These are phyloP conservation scores for Cephus nigrinus DNA, from an alignment of 2,888 invertebrate genomes.

Conservation along the genomic window DNA sequence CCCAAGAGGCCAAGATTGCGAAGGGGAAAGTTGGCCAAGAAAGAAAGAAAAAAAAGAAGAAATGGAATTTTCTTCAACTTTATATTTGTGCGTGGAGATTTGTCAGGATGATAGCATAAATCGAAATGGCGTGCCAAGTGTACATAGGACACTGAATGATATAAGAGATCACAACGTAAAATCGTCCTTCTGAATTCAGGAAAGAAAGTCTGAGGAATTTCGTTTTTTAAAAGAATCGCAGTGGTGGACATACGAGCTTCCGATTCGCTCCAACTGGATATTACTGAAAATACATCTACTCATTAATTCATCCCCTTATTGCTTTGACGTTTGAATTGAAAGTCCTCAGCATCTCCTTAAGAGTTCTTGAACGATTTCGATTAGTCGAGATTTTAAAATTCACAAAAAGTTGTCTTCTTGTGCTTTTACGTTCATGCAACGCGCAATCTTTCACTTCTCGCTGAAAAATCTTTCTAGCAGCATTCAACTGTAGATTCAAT, in stretches of 20 bases:
- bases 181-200: background rate
- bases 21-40: background rate
- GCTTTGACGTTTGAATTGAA: background rate
- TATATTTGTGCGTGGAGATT: background rate
- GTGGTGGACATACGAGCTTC: background rate
- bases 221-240: conserved; percentile 38
- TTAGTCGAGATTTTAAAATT: background rate
- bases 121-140: background rate
- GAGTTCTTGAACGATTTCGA: background rate
- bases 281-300: background rate
- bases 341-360: background rate
- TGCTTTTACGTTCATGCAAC: too few species aligned
- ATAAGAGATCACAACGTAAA: background rate
- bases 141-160: background rate
- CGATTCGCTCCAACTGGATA: background rate
- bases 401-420: background rate
- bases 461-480: background rate
- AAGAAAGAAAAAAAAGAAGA: background rate
- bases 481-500: background rate
- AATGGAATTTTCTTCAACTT: background rate
- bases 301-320: background rate
- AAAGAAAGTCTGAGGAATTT: conserved; percentile 27
- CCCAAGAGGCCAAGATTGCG: background rate
- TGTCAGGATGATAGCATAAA: conserved; percentile 1
- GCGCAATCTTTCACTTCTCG: background rate